Evolutionary conservation across 2,888 invertebrate genomes (phyloP), one percentile per base, ranked within the genome.

Genomic region (Trichacis sp.): DNA sequence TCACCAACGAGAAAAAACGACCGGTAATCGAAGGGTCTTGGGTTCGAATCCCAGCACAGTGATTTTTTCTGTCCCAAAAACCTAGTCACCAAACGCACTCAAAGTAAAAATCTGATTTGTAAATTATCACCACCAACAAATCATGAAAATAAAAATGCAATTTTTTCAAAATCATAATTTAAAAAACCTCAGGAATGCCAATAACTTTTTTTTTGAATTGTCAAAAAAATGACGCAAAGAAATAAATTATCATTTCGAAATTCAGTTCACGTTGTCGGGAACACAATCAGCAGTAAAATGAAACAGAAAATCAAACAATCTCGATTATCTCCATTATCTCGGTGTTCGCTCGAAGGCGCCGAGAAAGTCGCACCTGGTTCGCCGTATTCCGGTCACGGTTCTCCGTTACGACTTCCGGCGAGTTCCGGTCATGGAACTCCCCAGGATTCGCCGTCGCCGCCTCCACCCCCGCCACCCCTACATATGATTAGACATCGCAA

Each of bases 361-460:
- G 80, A 78, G 70, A 78, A 76, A 74, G 75, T 80, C 64, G 70
- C 72, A 29, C 73, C 76, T 49, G 74, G 74, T 47, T 75, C 78
- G 24, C 72, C 74, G 56, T 79, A 77, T 72, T 78, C 79, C 43
- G 68, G 73, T 57, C 78, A 77, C 69, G 74, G 77, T 56, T 78
- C 77, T 46, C 76, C 79, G 68, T 59, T 79, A 71, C 77, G 79
- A 71, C 74, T 77, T 45, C 75, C 77, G 63, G 70, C 73, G 70
- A 75, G 79, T 69, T 80, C 80, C 64, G 75, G 75, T 67, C 78
- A 78, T 63, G 76, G 76, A 66, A 79, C 75, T 52, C 74, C 74
- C 19, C 79, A 77, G 69, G 81, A 80, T 57, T 54, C 59, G 45
- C 29, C 52, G 18, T 20, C 38, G 38, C 49, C 49, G 49, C 38